Evolutionary conservation across 2,113 vertebrate species (phyloP), one percentile per base, ranked within the genome.

Genomic region (Zonotrichia leucophrys): DNA sequence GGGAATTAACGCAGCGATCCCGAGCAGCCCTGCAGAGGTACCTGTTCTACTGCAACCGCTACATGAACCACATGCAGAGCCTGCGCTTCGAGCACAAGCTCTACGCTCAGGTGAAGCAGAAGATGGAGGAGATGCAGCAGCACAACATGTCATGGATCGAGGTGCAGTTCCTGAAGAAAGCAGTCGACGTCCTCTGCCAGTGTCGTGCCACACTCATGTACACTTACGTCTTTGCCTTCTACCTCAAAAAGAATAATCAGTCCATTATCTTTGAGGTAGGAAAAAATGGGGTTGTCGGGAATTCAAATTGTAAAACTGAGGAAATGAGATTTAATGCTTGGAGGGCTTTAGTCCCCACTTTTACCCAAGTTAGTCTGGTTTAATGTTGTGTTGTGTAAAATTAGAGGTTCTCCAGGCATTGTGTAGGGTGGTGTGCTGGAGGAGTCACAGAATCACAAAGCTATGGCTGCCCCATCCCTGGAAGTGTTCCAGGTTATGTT

Each of bases 161-260:
- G 98, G 99, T 99, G 98, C 99, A 99, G 98, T 99, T 99, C 97
- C 98, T 99, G 97, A 99, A 99, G 98, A 99, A 99, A 98, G 99
- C 99, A 31, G 99, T 99, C 28, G 99, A 99, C 91, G 99, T 99
- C 97, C 98, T 99, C 96, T 99, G 99, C 98, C 99, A 99, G 98
- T 99, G 99, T 97, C 99, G 99, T 97, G 99, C 99, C 98, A 99
- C 99, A 64, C 99, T 99, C 98, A 99, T 99, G 99, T 99, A 99
- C 98, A 99, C 99, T 97, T 99, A 99, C 83, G 99, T 99, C 98
- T 99, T 99, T 98, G 99, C 99, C 97, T 99, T 99, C 99, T 99
- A 99, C 99, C 99, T 99, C 99, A 99, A 99, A 98, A 99, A 99
- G 99, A 99, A 99, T 98, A 99, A 99, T 98, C 99, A 99, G 98